These are phyloP conservation scores for Drosophila ananassae DNA, from an alignment of 1,140 invertebrate species.

Conservation along the genomic window DNA sequence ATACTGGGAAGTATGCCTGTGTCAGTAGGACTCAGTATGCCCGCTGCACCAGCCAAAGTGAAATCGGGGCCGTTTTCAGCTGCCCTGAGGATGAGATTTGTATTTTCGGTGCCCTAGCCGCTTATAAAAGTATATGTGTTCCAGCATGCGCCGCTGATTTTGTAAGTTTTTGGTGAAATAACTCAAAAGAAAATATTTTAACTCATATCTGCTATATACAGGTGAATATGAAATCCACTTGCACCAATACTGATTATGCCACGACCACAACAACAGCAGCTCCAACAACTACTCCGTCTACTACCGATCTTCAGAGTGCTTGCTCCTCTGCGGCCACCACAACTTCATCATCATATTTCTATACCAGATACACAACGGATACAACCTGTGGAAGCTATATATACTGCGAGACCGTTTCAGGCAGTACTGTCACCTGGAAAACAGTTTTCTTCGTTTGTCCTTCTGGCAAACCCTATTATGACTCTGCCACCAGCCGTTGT, in stretches of 20 bases:
- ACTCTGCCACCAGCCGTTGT: neutral
- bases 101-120: neutral
- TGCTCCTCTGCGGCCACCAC: neutral
- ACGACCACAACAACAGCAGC: neutral
- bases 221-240: neutral
- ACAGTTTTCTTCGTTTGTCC: neutral
- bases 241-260: neutral
- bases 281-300: neutral
- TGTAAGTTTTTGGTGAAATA: neutral
- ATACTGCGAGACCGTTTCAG: neutral
- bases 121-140: neutral
- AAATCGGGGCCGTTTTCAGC: neutral
- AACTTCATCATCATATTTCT: neutral
- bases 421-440: neutral
- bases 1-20: conserved; percentile 11
- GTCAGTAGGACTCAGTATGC: conserved; percentile 32
- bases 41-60: neutral
- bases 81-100: conserved; percentile 28
- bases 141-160: neutral
- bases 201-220: neutral
- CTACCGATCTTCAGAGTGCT: neutral
- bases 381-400: neutral
- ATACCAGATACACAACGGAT: neutral
- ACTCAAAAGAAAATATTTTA: neutral
- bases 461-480: neutral